These are phyloP conservation scores for Oncorhynchus clarkii DNA, from an alignment of 2,113 vertebrate species.

Conservation along the genomic window DNA sequence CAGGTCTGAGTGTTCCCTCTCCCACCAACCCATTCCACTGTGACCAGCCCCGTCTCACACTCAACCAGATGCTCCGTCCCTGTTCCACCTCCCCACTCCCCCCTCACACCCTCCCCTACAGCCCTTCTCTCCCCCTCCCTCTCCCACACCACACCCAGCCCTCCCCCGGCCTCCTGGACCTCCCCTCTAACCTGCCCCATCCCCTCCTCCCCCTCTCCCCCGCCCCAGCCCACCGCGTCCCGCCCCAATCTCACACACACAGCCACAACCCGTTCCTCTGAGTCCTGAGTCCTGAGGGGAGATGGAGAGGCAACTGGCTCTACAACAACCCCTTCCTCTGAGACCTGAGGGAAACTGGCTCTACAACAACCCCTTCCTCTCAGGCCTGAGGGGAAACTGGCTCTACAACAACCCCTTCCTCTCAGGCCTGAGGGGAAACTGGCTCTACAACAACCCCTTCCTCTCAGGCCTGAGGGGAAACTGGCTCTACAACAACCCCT, in stretches of 20 bases:
- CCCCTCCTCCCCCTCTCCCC: conserved; percentile 81
- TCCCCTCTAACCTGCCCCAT: conserved; percentile 79
- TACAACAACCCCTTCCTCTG: no score
- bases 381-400: no score
- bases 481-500: no score
- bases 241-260: conserved; percentile 65
- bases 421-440: no score
- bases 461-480: no score
- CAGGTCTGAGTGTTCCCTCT: conserved; percentile 85
- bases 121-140: conserved; percentile 84
- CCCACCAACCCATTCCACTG: conserved; percentile 89
- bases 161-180: conserved; percentile 63
- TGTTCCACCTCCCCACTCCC: conserved; percentile 83
- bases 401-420: no score
- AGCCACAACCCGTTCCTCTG: conserved; percentile 76
- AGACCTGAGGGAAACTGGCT: no score
- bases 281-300: conserved; percentile 47
- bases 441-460: no score
- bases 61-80: conserved; percentile 89
- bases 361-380: no score
- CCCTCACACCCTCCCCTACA: conserved; percentile 77
- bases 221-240: conserved; percentile 46
- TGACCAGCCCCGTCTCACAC: conserved; percentile 84
- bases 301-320: background rate
- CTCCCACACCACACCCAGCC: conserved; percentile 83